These are phyloP conservation scores for Columba janthina DNA, from an alignment of 2,113 vertebrate species.

Conservation along the genomic window DNA sequence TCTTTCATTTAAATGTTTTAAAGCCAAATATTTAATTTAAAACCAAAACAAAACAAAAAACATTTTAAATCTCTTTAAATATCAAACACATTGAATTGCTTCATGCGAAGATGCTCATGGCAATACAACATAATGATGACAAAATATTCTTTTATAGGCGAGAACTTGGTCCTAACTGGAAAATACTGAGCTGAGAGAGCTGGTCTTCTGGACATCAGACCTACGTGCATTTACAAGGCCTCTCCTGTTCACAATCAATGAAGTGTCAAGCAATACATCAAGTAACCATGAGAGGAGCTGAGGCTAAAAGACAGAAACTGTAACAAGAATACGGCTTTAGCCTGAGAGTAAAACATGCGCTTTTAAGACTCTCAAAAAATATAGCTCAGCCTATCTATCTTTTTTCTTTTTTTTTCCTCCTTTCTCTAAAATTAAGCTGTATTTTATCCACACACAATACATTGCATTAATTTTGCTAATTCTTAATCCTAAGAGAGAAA, in stretches of 20 bases:
- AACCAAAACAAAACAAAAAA: too few species aligned
- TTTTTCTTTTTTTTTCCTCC: not conserved
- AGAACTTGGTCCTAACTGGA: not conserved
- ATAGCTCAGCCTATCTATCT: not conserved
- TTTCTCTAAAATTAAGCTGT: not conserved
- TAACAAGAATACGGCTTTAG: not conserved
- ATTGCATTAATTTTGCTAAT: conserved; percentile 31
- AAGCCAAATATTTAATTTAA: not conserved
- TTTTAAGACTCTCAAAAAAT: not conserved
- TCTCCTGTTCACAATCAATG: not conserved
- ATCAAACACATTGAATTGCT: not conserved
- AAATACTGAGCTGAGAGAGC: not conserved
- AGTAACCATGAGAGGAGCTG: not conserved
- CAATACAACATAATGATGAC: rapidly evolving
- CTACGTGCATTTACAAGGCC: not conserved
- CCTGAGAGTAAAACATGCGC: not conserved
- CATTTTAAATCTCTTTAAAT: not conserved
- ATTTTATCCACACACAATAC: not conserved
- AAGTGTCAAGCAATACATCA: not conserved
- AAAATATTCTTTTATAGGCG: not conserved
- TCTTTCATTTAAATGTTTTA: not conserved
- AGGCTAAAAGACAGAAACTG: not conserved
- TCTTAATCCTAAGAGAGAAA: not conserved
- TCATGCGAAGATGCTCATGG: not conserved
- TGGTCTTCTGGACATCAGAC: not conserved